Evolutionary conservation across 2,113 vertebrate genomes (phyloP), one percentile per base, ranked within the genome.

Genomic region (Callaeas wilsoni): DNA sequence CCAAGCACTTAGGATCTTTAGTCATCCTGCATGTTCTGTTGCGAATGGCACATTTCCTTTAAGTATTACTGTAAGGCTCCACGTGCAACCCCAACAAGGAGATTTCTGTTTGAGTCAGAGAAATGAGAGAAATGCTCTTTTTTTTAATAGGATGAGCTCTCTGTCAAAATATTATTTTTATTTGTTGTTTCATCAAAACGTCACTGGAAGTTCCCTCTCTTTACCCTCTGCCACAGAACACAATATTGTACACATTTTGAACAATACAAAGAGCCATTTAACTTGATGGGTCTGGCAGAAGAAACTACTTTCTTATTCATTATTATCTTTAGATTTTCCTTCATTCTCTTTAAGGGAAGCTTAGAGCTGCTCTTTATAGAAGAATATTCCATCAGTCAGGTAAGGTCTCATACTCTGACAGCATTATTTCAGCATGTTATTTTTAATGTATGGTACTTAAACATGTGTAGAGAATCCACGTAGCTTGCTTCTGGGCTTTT

Each of bases 101-200:
- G 42, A 87, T 77, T 95, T 94, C 90, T 93, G 60, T 84, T 95
- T 85, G 60, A 88, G 53, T 70, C 82, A 86, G 41, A 69, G 47
- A 78, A 77, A 63, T 63, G 12, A 69, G 83, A 93, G 86, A 84
- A 77, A 52, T 39, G 15, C 7, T 73, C 49, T 91, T 84, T 92
- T 89, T 81, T 96, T 93, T 84, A 84, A 84, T 96, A 93, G 42
- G 82, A 96, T 80, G 47, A 95, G 39, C 55, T 95, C 50, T 93
- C 86, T 96, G 97, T 96, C 96, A 96, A 93, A 97, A 87, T 94
- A 97, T 95, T 96, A 92, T 94, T 98, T 98, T 95, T 95, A 83
- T 96, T 97, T 96, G 77, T 96, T 97, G 73, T 93, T 96, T 88
- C 75, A 88, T 93, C 97, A 88, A 96, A 93, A 94, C 12, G 1